phyloP scores from a whole-genome alignment of 1,140 invertebrate species.

The Drosophila nannoptera region DNA sequence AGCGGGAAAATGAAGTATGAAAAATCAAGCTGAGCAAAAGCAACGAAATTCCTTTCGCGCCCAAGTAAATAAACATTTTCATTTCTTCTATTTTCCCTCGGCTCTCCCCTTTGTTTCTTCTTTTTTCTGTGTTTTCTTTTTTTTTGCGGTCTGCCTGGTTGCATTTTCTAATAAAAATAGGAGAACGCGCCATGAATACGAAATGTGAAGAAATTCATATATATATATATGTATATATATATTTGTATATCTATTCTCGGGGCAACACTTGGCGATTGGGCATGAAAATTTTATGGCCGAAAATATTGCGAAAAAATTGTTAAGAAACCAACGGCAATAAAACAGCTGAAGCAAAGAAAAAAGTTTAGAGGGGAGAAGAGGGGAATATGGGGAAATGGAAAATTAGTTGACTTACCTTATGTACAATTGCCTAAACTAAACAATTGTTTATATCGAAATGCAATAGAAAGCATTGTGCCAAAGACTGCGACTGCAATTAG shows the following conservation, averaged over 20 bases:
- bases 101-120: slow-evolving; percentile 17
- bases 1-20: slow-evolving; percentile 6
- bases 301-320: slow-evolving; percentile 24
- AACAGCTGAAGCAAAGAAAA: background rate
- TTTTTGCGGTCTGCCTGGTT: slow-evolving; percentile 34
- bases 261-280: slow-evolving; percentile 28
- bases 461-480: background rate
- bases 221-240: background rate
- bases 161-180: slow-evolving; percentile 46
- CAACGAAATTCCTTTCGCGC: slow-evolving; percentile 30
- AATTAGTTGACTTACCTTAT: background rate
- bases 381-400: too few species aligned
- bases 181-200: slow-evolving; percentile 45
- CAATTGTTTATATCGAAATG: too few species aligned
- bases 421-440: too few species aligned
- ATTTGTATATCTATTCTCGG: background rate
- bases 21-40: slow-evolving; percentile 14
- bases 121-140: slow-evolving; percentile 15
- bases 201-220: slow-evolving; percentile 32
- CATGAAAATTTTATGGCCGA: slow-evolving; percentile 36
- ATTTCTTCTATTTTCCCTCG: background rate
- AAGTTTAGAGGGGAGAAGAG: background rate
- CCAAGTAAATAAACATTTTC: slow-evolving; percentile 58
- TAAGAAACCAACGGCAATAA: too few species aligned
- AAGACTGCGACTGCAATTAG: background rate